Evolutionary conservation across 2,888 invertebrate genomes (phyloP), one percentile per base, ranked within the genome.

Genomic region (Epirrhoe alternata): DNA sequence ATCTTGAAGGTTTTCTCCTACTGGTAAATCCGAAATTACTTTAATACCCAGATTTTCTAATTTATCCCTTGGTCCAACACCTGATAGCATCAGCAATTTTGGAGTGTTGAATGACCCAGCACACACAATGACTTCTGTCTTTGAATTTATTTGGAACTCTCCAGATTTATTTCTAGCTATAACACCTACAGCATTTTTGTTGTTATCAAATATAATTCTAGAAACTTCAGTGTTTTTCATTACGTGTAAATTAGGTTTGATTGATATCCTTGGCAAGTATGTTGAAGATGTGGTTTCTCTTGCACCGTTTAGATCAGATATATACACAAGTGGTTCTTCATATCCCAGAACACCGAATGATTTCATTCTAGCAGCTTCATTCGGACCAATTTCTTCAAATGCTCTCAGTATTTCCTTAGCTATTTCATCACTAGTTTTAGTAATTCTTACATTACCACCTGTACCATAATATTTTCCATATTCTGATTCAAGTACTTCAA

Each of bases 1-100:
- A 16, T 53, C 53, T 10, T 53, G 53, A 53, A 53, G 53, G 10
- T 53, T 53, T 16, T 53, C 3, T 35, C 53, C 53, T 5, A 53
- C 53, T 14, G 53, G 53, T n/a, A 53, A 16, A n/a, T 53, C 16
- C 3, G 35, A 53, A 35, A 53, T 8, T 10, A 53, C 53, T 33
- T 53, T 8, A 8, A 53, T 53, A 8, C 16, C 35, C 8, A 35
- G 14, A 5, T 33, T 53, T 14, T 53, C 35, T 35, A 53, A 16
- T 5, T 35, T 14, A 16, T 35, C 14, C 10, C 35, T 53, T 35
- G 53, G 53, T 3, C 53, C 53, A 4, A 47, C 7, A 16, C 47
- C 47, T 14, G 47, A 47, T 16, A 47, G 12, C 47, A 47, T 47
- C 6, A 53, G 53, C 35, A 53, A 16, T 16, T 53, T 53, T 16